Conservation (phyloP, 2,888 invertebrate species). For the Lottia scabra region DNA sequence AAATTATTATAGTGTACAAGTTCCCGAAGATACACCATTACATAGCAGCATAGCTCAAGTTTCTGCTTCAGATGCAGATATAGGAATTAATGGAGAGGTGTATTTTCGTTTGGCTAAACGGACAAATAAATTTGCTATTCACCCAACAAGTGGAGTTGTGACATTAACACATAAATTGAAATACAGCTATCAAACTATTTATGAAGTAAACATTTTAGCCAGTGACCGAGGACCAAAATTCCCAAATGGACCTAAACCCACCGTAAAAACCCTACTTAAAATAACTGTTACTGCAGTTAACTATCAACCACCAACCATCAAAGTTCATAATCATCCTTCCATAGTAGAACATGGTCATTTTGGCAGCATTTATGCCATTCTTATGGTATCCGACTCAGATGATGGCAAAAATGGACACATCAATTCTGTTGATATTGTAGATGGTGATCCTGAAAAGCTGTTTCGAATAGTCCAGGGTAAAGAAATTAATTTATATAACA, state of each 20-base stretch:
- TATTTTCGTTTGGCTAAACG: constrained; percentile 91
- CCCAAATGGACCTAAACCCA: constrained; percentile 51
- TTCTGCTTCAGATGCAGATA: constrained; percentile 93
- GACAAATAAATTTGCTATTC: constrained; percentile 83
- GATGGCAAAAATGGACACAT: constrained; percentile 87
- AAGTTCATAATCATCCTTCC: constrained; percentile 80
- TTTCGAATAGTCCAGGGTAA: constrained; percentile 76
- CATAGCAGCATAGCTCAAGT: constrained; percentile 81
- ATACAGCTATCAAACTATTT: constrained; percentile 78
- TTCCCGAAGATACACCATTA: constrained; percentile 88
- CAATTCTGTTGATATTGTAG: constrained; percentile 75
- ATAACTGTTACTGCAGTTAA: constrained; percentile 82
- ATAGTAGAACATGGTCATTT: constrained; percentile 83
- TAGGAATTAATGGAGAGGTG: constrained; percentile 95
- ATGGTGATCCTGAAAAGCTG: constrained; percentile 90
- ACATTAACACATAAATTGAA: constrained; percentile 82
- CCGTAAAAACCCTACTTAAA: constrained; percentile 77
- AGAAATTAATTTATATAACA: constrained; percentile 73
- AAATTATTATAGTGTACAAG: constrained; percentile 85
- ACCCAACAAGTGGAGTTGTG: constrained; percentile 91
- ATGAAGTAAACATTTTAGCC: constrained; percentile 84
- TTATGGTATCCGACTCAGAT: constrained; percentile 86
- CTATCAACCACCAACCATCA: constrained; percentile 86
- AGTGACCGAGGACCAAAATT: constrained; percentile 81
- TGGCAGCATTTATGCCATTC: constrained; percentile 86